phyloP scores from a whole-genome alignment of 2,888 invertebrate genomes.

The Platycheirus rosarum region DNA sequence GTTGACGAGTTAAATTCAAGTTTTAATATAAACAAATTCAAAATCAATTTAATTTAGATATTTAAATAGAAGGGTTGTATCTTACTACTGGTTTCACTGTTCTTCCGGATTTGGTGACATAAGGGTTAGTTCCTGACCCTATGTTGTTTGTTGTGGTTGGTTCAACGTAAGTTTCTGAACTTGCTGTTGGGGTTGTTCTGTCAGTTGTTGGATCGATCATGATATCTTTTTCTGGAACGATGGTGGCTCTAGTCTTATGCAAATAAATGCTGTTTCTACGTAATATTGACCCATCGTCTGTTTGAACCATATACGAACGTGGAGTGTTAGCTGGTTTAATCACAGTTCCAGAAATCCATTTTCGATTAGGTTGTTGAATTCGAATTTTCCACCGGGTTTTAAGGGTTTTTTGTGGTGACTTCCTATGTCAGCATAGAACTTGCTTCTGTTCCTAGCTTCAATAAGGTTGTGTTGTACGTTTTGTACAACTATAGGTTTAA shows the following conservation, averaged over 20 bases:
- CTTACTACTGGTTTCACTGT: too few relatives aligned
- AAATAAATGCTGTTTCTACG: slow-evolving; percentile 42
- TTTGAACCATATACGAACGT: slow-evolving; percentile 30
- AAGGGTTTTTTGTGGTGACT: slow-evolving; percentile 28
- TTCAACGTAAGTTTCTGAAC: too few relatives aligned
- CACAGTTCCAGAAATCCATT: slow-evolving; percentile 42
- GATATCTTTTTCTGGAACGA: too few relatives aligned
- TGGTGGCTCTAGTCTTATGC: too few relatives aligned
- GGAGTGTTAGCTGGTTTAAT: slow-evolving; percentile 26
- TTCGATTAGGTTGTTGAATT: slow-evolving; percentile 37
- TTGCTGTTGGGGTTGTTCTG: too few relatives aligned
- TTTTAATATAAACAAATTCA: too few relatives aligned
- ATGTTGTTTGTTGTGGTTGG: too few relatives aligned
- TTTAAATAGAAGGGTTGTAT: too few relatives aligned
- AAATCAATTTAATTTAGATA: too few relatives aligned
- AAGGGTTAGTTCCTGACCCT: too few relatives aligned
- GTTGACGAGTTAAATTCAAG: too few relatives aligned
- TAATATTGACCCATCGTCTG: slow-evolving; percentile 38
- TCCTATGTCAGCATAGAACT: slow-evolving; percentile 44
- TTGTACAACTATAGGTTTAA: slow-evolving; percentile 73
- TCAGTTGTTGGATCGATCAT: slow-evolving; percentile 43
- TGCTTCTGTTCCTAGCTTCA: slow-evolving; percentile 14
- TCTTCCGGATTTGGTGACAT: too few relatives aligned
- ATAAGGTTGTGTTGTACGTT: slow-evolving; percentile 26
- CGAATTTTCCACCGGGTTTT: slow-evolving; percentile 18